Evolutionary conservation across 1,140 invertebrate genomes (phyloP).

Genomic region (Heliconius melpomene): DNA sequence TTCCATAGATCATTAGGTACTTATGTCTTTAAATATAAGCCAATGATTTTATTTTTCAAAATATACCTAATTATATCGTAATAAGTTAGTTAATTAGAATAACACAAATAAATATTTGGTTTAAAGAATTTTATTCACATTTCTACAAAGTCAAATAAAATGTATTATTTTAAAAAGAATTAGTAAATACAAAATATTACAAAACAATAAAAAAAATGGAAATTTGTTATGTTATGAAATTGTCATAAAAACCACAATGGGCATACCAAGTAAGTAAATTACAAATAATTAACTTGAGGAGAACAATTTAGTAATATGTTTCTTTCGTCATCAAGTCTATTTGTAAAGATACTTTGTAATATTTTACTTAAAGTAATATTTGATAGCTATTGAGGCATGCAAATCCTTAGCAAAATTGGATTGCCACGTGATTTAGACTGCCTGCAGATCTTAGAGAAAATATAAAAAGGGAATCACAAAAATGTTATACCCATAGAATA

Average conservation of each 20-base stretch:
- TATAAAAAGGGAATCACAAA: too few species aligned
- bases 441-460: too few species aligned
- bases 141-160: neutral
- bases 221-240: neutral
- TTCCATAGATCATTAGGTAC: too few species aligned
- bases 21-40: too few species aligned
- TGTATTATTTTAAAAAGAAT: neutral
- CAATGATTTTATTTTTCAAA: too few species aligned
- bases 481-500: too few species aligned
- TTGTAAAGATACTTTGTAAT: neutral
- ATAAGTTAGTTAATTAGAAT: neutral
- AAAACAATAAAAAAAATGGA: neutral
- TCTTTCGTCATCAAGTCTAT: neutral
- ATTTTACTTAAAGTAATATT: too few species aligned
- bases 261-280: neutral
- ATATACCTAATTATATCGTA: neutral
- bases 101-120: neutral
- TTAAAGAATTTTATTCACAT: neutral
- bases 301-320: neutral
- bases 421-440: too few species aligned
- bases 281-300: neutral
- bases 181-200: neutral
- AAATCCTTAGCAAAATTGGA: too few species aligned
- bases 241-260: neutral
- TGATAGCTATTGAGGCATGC: too few species aligned